Evolutionary conservation across 2,888 invertebrate species (phyloP), one percentile per base, ranked within the genome.

Genomic region (Slavum lentiscoides): DNA sequence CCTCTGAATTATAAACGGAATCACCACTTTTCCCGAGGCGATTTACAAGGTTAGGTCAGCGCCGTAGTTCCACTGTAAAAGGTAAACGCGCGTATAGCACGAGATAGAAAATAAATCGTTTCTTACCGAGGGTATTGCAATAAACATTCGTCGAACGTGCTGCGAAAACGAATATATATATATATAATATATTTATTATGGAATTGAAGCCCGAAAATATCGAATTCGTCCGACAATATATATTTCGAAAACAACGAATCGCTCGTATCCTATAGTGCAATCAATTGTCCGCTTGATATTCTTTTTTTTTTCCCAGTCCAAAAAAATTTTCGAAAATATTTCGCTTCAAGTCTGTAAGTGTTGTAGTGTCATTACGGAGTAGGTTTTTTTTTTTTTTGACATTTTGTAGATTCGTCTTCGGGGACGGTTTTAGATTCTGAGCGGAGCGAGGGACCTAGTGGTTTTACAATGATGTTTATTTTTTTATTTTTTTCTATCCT

Each of bases 71-170:
- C 73, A 49, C 49, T n/a, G 49, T 49, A 6, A 39, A 30, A 30
- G 73, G 73, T 73, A 37, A 7, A 43, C 43, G 7, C 53, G 23
- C 64, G 53, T 19, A 58, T n/a, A n/a, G 39, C 58, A 49, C 21
- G 15, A 74, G 74, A 55, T 64, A 37, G 66, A 66, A 74, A 74
- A 74, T 74, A 74, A 74, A 74, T 74, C 74, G 74, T 74, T 74
- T 74, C 66, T 55, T 19, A 4, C 30, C 4, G 30, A 4, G 30
- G 17, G 37, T 37, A 15, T 66, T 17, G 74, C 64, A 55, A 74
- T 66, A 66, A 74, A 74, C 74, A 55, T 74, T 66, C 39, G 37
- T 74, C 39, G 66, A 39, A 74, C 74, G 74, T 62, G 74, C 74
- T 30, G 74, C 30, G 74, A 23, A 66, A 74, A 74, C 55, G 66